phyloP scores from a whole-genome alignment of 2,113 vertebrate species.

The Colius striatus region DNA sequence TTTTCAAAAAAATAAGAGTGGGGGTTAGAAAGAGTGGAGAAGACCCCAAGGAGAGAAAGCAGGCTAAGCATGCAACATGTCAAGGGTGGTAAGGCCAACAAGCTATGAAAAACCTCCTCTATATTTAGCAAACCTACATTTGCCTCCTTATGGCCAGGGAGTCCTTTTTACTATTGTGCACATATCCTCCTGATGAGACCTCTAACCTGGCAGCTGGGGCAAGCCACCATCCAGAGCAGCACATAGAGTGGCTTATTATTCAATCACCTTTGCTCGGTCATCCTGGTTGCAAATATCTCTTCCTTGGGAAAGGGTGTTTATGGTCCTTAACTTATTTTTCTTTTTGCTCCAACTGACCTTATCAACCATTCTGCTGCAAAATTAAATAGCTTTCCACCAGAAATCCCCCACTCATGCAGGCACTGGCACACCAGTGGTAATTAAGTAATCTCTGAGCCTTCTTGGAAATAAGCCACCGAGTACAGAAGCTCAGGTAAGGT shows the following conservation, averaged over 20 bases:
- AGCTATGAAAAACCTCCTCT: neutral
- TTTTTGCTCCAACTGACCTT: neutral
- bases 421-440: neutral
- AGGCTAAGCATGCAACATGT: neutral
- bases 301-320: neutral
- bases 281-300: neutral
- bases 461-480: neutral
- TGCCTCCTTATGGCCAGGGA: neutral
- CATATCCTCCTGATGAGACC: neutral
- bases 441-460: neutral
- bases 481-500: neutral
- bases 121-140: neutral
- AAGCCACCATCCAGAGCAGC: neutral
- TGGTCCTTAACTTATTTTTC: neutral
- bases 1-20: accelerated
- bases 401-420: neutral
- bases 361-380: neutral
- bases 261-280: neutral
- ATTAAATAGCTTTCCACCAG: neutral
- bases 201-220: neutral
- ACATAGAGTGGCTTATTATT: neutral
- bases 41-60: neutral
- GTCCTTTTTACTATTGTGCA: neutral
- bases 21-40: accelerated
- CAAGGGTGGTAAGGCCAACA: neutral